A percentile compares a stretch with the other conserved stretches of the same genome.
Conservation (phyloP, 1,140 invertebrate genomes). For the Tetranychus urticae region DNA sequence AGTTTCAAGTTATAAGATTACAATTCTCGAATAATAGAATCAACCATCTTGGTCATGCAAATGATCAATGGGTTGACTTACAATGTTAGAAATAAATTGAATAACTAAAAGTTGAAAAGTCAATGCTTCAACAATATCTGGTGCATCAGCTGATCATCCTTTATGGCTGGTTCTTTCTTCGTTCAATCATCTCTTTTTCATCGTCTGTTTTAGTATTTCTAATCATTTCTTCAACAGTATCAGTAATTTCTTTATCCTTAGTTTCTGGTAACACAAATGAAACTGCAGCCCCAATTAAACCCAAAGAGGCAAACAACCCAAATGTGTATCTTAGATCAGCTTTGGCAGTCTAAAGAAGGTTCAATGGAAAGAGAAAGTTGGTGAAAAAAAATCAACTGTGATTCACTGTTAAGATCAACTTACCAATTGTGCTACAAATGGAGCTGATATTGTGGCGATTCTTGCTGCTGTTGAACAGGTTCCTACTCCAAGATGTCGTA, state of each 20-base stretch:
- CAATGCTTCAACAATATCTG: too few relatives aligned
- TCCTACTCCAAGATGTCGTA: conserved; percentile 20
- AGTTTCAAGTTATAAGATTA: too few relatives aligned
- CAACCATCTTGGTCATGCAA: too few relatives aligned
- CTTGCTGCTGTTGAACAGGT: conserved; percentile 18
- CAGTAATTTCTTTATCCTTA: not conserved
- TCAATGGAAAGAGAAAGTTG: not conserved
- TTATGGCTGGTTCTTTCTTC: not conserved
- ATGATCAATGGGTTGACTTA: too few relatives aligned
- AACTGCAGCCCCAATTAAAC: not conserved
- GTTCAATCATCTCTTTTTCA: not conserved
- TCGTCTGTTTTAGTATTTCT: too few relatives aligned
- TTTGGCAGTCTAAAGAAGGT: not conserved
- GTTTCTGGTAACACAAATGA: not conserved
- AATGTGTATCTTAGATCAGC: not conserved
- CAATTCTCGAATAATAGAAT: too few relatives aligned
- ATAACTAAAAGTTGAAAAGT: too few relatives aligned
- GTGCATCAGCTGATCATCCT: too few relatives aligned
- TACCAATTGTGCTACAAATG: conserved; percentile 27
- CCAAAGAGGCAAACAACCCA: not conserved
- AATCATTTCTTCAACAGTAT: not conserved
- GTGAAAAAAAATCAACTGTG: not conserved
- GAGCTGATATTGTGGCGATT: conserved; percentile 19
- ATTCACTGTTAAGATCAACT: not conserved
- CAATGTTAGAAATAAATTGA: too few relatives aligned